Evolutionary conservation across 2,888 invertebrate genomes (phyloP).

Genomic region (Entomobrya proxima): DNA sequence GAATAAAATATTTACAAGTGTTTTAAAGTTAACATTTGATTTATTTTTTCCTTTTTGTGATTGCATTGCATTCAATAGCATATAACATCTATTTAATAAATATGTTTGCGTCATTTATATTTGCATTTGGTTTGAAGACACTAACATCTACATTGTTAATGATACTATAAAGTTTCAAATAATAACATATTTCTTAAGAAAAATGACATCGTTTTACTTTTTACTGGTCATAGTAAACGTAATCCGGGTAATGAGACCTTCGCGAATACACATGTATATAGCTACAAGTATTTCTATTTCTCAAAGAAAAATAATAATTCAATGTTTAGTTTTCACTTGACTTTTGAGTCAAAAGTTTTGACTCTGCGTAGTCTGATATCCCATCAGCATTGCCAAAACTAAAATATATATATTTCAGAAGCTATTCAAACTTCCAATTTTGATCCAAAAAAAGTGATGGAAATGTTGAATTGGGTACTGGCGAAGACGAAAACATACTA

Average conservation of each 20-base stretch:
- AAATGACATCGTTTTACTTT: no score
- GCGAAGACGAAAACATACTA: not conserved
- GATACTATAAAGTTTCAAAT: not conserved
- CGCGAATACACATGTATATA: not conserved
- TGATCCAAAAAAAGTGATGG: not conserved
- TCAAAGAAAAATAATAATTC: not conserved
- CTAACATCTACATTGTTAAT: not conserved
- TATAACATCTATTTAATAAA: not conserved
- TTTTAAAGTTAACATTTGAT: not conserved
- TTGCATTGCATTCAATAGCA: slow-evolving; percentile 1
- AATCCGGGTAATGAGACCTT: not conserved
- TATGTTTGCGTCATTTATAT: slow-evolving; percentile 10
- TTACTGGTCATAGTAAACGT: not conserved
- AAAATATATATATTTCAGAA: not conserved
- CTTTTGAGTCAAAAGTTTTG: no score
- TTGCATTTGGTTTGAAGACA: not conserved
- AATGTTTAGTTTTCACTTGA: not conserved
- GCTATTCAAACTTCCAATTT: not conserved
- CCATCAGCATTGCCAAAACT: not conserved
- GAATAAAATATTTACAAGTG: not conserved
- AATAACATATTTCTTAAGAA: no score
- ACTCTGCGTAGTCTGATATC: not conserved
- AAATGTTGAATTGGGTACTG: not conserved
- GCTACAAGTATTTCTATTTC: not conserved
- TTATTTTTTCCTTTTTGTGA: not conserved